phyloP scores from a whole-genome alignment of 1,140 invertebrate species.

The Olivierus martensii region DNA sequence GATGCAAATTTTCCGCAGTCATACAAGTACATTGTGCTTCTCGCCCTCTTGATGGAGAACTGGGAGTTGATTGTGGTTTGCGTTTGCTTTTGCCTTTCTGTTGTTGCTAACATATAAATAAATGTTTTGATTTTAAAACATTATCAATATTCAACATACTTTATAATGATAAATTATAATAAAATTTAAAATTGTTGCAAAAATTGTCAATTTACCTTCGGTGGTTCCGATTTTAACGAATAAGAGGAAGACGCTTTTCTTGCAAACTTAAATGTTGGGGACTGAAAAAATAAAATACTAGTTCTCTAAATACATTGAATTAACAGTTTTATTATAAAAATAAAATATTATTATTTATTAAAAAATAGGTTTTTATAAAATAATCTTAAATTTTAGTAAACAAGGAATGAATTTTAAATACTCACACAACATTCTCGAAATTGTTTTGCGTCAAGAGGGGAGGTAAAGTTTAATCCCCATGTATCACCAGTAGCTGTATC shows the following conservation, averaged over 20 bases:
- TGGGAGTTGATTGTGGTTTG: constrained; percentile 84
- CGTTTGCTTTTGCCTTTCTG: constrained; percentile 41
- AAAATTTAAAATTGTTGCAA: not conserved
- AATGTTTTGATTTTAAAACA: not conserved
- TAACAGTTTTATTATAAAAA: not conserved
- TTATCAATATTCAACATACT: too few species aligned
- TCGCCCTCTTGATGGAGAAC: constrained; percentile 71
- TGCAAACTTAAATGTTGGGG: constrained; percentile 91
- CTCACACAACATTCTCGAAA: constrained; percentile 95
- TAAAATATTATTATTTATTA: not conserved
- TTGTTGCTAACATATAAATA: constrained; percentile 4
- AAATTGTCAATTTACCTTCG: constrained; percentile 27
- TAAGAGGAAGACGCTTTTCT: constrained; percentile 92
- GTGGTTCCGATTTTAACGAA: constrained; percentile 73
- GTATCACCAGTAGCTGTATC: constrained; percentile 92
- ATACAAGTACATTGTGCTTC: constrained; percentile 90
- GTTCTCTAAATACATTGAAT: too few species aligned
- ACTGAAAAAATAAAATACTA: constrained; percentile 44
- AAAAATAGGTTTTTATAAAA: not conserved
- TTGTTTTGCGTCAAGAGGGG: constrained; percentile 89
- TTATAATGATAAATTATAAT: not conserved
- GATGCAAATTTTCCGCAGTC: constrained; percentile 66
- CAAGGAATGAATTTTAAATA: constrained; percentile 31
- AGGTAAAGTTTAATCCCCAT: constrained; percentile 96
- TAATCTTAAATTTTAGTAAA: too few species aligned